Base-by-base conservation (phyloP, 2,888 invertebrate genomes). In the Spodoptera picta region DNA sequence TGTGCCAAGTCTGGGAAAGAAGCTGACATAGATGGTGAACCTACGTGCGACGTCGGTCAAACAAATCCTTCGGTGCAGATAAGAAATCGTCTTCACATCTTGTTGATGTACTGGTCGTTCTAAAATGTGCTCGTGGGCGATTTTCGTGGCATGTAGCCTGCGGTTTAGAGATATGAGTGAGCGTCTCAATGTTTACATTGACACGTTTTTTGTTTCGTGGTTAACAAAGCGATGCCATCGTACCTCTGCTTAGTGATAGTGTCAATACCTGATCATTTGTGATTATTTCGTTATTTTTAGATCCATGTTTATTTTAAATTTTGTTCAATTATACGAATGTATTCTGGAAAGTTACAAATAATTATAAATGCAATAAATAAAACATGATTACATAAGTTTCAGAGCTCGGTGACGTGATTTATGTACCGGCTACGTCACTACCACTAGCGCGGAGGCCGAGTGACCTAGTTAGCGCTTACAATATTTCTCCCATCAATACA, bases 201-300 rank as follows among this genome's bases (percentile, higher is more conserved):
- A 91, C 92, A 92, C 87, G 86, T 92, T 93, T 92, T 91, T 92
- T 91, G 87, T 88, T 84, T 69, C 80, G 82, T 84, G 81, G 84
- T 87, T 92, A 93, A 93, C 92, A 90, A 92, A 89, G 84, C 87
- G 82, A 84, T 82, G 83, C 84, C 85, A 91, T 92, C 91, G 92
- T 92, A 83, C 84, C 78, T 56, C 76, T 79, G 87, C 82, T 88
- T 87, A 88, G 90, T 89, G 90, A 91, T 92, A 90, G 81, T 89
- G 92, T 92, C 90, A 93, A 93, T 90, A 91, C 71, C 75, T 76
- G 83, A 90, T 92, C 87, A 90, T 91, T 36, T 88, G 87, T 84
- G 82, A 82, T 79, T 71, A 83, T 88, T 88, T 91, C 89, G 91
- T 88, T 83, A 85, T 80, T 77, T 81, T 75, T 77, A 66, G 63